Evolutionary conservation across 2,113 vertebrate species (phyloP), one percentile per base, ranked within the genome.

Genomic region (Hirundichthys speculiger): DNA sequence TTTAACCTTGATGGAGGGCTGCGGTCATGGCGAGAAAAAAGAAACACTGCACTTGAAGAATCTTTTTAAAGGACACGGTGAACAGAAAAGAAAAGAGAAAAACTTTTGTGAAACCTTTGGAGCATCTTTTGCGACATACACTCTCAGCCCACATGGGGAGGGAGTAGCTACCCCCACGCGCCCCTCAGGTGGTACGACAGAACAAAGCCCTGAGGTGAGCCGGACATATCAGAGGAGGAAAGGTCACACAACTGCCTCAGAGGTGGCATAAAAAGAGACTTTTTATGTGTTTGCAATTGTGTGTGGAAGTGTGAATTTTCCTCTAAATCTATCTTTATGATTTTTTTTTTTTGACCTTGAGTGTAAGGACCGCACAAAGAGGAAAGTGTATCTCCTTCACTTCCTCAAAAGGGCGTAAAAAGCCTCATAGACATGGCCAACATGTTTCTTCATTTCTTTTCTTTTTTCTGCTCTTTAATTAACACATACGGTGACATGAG

Each of bases 111-210:
- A 58, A 58, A 77, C 53, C 57, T 82, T 71, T 56, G 39, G 43
- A 24, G 45, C 64, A 67, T 64, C 55, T 71, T 75, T 71, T 7
- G 15, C 22, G 21, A 60, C 18, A 69, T 18, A 66, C 50, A 68
- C 57, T 22, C 39, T 41, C 16, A 25, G 14, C 42, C 53, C 59
- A 48, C 61, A 55, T 2, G 8, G 21, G 41, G 57, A 74, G 43
- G 7, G 39, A 55, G 49, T 24, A 54, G 49, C 42, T 48, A 55
- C 51, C 51, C 63, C 49, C 15, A 43, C 51, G 34, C 67, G 71
- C 74, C 83, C 71, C 62, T 69, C 76, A 84, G 82, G 79, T 88
- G 79, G 60, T 65, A 60, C 3, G 38, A 78, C 86, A 81, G 74
- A 75, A 86, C 70, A 86, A 65, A 79, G 69, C 73, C 79, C 68